Evolutionary conservation across 2,888 invertebrate species (phyloP).

Genomic region (Drosophila kambysellisi): DNA sequence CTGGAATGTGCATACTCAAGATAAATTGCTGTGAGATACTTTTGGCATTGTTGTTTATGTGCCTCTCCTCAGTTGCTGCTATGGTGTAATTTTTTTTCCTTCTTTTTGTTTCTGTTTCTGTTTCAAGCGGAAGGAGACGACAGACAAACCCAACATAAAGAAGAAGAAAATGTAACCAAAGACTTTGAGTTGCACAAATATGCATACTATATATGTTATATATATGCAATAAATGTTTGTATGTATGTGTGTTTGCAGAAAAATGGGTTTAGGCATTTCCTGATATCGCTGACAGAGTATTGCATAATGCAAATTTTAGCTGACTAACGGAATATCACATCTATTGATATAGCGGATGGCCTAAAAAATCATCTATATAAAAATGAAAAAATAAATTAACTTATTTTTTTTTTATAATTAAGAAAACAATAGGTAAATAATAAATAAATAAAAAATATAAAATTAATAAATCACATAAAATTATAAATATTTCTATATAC

Average conservation of each 20-base stretch:
- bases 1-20: conserved; percentile 79
- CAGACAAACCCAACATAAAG: conserved; percentile 24
- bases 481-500: too few relatives aligned
- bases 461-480: too few relatives aligned
- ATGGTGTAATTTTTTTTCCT: neutral
- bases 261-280: conserved; percentile 33
- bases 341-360: neutral
- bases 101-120: conserved; percentile 21
- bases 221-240: neutral
- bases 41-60: conserved; percentile 57
- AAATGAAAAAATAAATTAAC: too few relatives aligned
- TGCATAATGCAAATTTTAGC: conserved; percentile 7
- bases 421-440: neutral
- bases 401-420: neutral
- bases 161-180: conserved; percentile 23
- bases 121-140: conserved; percentile 55
- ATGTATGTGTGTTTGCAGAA: neutral
- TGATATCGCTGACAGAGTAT: conserved; percentile 21
- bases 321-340: conserved; percentile 4
- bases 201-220: neutral
- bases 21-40: conserved; percentile 75
- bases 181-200: conserved; percentile 11
- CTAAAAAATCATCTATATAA: neutral
- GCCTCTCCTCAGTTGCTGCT: conserved; percentile 24
- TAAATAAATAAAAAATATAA: neutral